Evolutionary conservation across 1,140 invertebrate genomes (phyloP), one percentile per base, ranked within the genome.

Genomic region (Drosophila virilis): DNA sequence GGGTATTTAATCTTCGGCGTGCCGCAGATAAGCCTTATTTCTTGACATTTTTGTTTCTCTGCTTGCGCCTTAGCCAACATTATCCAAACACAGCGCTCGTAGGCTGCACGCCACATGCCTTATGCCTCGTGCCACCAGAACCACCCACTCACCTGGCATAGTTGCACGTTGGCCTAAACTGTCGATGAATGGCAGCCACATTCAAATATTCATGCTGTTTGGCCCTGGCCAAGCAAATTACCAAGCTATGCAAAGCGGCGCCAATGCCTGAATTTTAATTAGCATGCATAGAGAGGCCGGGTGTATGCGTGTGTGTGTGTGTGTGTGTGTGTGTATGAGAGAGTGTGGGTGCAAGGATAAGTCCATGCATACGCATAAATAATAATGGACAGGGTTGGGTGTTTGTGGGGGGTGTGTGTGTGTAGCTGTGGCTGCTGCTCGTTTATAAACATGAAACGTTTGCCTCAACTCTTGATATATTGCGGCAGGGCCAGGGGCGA

Each of bases 221-320:
- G 57, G 57, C 57, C 37, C 58, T 46, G 51, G 58, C 66, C 61
- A 65, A 72, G 71, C 83, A 88, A 86, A 88, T 82, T 86, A 82
- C 71, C 67, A 64, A 82, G 77, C 82, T 88, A 85, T 88, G 83
- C 82, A 85, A 85, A 85, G 76, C 74, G 78, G 58, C 66, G 83
- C 78, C 82, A 86, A 86, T 86, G 79, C 75, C 65, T 82, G 83
- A 88, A 86, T 86, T 86, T 86, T 86, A 86, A 86, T 86, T 86
- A 86, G 82, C 79, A 82, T 77, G 64, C 79, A 73, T 70, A 81
- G 64, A 62, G 7, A 38, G 52, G 35, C 42, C 10, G 3, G 15
- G 38, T 7, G 42, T 28, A 15, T 22, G n/a, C 17, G 40, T 43
- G 4, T 35, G 32, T 65, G 52, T 22, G 45, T 59, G 68, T 13